phyloP scores from a whole-genome alignment of 2,888 invertebrate genomes.

The Lissonota sp. region DNA sequence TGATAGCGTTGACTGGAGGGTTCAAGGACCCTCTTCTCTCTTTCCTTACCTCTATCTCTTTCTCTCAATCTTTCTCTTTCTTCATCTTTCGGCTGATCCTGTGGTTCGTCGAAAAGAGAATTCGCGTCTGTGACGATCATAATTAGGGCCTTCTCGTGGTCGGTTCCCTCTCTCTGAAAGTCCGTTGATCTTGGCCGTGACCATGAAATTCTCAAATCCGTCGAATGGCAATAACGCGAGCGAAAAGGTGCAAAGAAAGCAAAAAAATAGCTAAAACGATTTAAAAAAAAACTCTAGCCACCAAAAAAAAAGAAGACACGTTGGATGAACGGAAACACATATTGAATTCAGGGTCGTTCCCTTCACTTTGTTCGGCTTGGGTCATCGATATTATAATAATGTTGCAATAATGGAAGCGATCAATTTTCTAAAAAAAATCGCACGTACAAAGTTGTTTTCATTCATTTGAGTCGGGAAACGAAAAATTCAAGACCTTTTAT shows the following conservation, averaged over 20 bases:
- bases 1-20: conserved; percentile 46
- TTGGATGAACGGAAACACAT: conserved; percentile 43
- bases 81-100: conserved; percentile 31
- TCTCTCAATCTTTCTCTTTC: conserved; percentile 32
- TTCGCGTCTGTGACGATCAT: conserved; percentile 50
- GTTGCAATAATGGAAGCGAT: not conserved
- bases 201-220: conserved; percentile 25
- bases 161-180: conserved; percentile 33
- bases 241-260: conserved; percentile 19
- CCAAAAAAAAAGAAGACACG: conserved; percentile 55
- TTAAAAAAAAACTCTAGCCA: conserved; percentile 26
- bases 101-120: conserved; percentile 57
- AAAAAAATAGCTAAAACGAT: conserved; percentile 14
- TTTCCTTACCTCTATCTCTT: conserved; percentile 25
- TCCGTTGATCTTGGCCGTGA: conserved; percentile 58
- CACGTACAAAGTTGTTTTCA: no score
- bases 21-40: conserved; percentile 50
- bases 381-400: not conserved
- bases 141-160: not conserved
- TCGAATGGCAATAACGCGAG: conserved; percentile 17
- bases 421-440: no score
- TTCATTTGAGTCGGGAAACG: no score
- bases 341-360: conserved; percentile 58
- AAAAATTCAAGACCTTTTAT: no score
- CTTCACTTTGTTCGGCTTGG: conserved; percentile 53